A percentile compares a stretch with the other conserved stretches of the same genome.
These are phyloP conservation scores for Danio tinwini DNA, from an alignment of 2,797 vertebrate species.

Conservation along the genomic window DNA sequence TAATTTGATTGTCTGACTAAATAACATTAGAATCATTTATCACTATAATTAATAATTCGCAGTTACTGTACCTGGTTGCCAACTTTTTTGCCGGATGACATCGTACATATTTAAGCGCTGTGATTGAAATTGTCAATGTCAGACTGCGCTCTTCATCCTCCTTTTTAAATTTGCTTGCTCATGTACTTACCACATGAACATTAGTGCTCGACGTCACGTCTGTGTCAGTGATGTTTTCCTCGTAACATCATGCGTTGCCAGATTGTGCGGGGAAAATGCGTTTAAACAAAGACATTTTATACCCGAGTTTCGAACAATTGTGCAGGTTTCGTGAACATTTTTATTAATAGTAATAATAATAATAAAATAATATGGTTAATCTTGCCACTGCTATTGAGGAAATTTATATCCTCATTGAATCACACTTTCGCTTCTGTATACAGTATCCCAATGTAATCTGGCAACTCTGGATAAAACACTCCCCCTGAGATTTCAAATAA, in stretches of 20 bases:
- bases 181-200: too few relatives aligned
- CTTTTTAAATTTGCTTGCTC: not conserved
- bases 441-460: not conserved
- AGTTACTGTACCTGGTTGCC: too few relatives aligned
- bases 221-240: not conserved
- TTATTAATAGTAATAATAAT: not conserved
- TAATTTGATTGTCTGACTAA: not conserved
- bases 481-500: not conserved
- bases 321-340: not conserved
- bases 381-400: not conserved
- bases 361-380: not conserved
- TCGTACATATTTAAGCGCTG: not conserved
- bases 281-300: not conserved
- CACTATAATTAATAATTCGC: not conserved
- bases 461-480: conserved; percentile 2
- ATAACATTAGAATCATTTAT: not conserved
- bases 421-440: not conserved
- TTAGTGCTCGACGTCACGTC: not conserved
- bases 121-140: not conserved
- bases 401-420: not conserved
- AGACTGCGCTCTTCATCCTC: not conserved
- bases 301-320: not conserved
- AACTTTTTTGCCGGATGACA: not conserved
- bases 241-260: not conserved
- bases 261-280: not conserved